These are phyloP conservation scores for Callospermophilus lateralis DNA, from an alignment of 2,113 vertebrate genomes.

Conservation along the genomic window DNA sequence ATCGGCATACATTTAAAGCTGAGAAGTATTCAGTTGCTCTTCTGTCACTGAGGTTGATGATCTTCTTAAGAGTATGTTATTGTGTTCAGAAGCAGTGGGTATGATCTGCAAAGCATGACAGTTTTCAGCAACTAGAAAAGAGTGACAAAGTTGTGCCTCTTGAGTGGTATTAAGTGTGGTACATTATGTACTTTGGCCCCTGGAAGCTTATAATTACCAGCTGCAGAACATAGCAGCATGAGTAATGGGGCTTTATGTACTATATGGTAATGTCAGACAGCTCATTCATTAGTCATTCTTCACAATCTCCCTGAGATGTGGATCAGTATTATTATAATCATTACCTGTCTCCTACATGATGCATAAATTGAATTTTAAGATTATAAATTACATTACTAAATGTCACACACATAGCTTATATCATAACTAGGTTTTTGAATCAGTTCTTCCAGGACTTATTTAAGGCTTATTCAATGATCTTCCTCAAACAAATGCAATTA, in stretches of 20 bases:
- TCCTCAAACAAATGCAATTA: neutral
- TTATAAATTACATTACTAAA: slow-evolving; percentile 12
- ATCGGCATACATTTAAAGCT: neutral
- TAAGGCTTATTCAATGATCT: neutral
- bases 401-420: neutral
- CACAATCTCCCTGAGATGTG: slow-evolving; percentile 1
- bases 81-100: slow-evolving; percentile 41
- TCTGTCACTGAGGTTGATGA: neutral
- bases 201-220: slow-evolving; percentile 28
- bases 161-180: slow-evolving; percentile 51
- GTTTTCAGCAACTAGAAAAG: slow-evolving; percentile 52
- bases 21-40: neutral
- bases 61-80: neutral
- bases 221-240: neutral
- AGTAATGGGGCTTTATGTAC: neutral
- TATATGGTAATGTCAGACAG: neutral
- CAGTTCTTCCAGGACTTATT: neutral
- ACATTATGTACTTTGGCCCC: slow-evolving; percentile 1
- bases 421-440: slow-evolving; percentile 10
- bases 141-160: slow-evolving; percentile 2
- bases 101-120: slow-evolving; percentile 23
- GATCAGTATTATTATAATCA: slow-evolving; percentile 27
- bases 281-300: slow-evolving; percentile 52
- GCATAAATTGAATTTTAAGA: slow-evolving; percentile 32
- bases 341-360: slow-evolving; percentile 56